phyloP scores from a whole-genome alignment of 2,113 vertebrate species.

The Rhynchomys soricoides region DNA sequence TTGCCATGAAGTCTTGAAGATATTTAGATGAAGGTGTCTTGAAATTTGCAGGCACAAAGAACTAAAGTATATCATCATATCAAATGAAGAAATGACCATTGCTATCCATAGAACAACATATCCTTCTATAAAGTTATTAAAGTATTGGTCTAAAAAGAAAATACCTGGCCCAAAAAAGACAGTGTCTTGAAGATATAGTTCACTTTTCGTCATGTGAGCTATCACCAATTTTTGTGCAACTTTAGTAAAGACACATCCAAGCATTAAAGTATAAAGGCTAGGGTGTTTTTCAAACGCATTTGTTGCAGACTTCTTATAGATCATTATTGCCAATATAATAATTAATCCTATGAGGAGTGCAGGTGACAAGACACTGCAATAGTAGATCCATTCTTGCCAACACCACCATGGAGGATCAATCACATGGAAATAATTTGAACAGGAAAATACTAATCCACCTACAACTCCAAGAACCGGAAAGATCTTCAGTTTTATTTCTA shows the following conservation, averaged over 20 bases:
- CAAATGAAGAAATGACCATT: slow-evolving; percentile 92
- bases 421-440: slow-evolving; percentile 95
- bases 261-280: slow-evolving; percentile 95
- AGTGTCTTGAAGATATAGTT: slow-evolving; percentile 94
- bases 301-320: slow-evolving; percentile 96
- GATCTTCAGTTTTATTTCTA: slow-evolving; percentile 90
- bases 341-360: slow-evolving; percentile 94
- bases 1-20: slow-evolving; percentile 94
- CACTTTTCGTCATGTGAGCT: slow-evolving; percentile 98
- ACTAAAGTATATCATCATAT: slow-evolving; percentile 94
- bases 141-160: slow-evolving; percentile 98
- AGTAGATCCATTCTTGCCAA: slow-evolving; percentile 98
- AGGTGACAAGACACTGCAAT: slow-evolving; percentile 96
- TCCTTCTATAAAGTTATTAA: slow-evolving; percentile 96
- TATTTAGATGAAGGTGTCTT: slow-evolving; percentile 93
- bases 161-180: slow-evolving; percentile 96
- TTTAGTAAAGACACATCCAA: slow-evolving; percentile 96
- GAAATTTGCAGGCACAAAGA: slow-evolving; percentile 96
- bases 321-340: slow-evolving; percentile 93
- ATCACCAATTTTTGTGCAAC: slow-evolving; percentile 97
- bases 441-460: slow-evolving; percentile 92
- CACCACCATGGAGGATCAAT: slow-evolving; percentile 96
- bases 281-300: slow-evolving; percentile 94
- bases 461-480: slow-evolving; percentile 93
- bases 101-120: slow-evolving; percentile 95